Evolutionary conservation across 2,888 invertebrate genomes (phyloP), one percentile per base, ranked within the genome.

Genomic region (Drosophila cognata): DNA sequence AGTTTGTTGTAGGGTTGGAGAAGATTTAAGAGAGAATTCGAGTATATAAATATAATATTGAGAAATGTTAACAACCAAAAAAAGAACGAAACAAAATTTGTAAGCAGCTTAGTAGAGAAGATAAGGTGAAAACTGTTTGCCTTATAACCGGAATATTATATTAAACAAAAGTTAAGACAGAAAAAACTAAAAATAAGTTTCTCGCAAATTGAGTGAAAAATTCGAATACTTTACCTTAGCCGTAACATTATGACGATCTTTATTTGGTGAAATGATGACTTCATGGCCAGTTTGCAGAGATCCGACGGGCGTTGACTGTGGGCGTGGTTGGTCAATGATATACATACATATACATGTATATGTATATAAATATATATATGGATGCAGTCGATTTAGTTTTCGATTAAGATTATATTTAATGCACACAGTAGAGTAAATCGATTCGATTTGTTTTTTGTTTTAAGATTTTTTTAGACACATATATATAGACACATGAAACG

Each of bases 281-380:
- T 98, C 98, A 93, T 98, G 98, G 89, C 96, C 97, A 84, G 98
- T 97, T 94, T 97, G 97, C 92, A 98, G 94, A 59, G 98, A 98
- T 92, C 97, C 97, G 92, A 98, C 97, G 74, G 98, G 98, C 79
- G 98, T 98, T 83, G 97, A 97, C 98, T 98, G 95, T 84, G 63
- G 71, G 59, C 79, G 68, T 74, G 66, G 65, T 78, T 70, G 52
- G 55, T 80, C 69, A 76, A 74, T 77, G 64, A 74, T 78, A 52
- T 31, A 13, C 8, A 35, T 16, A 33, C 13, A 52, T 4, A 43
- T 43, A 38, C 1, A 46, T 13, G 13, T 13, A 46, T 25, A 28
- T 53, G 25, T 18, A 16, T 35, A 43, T n/a, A n/a, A n/a, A 74
- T 77, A 64, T 67, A 67, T 58, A 48, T 69, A 60, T 65, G 75